These are phyloP conservation scores for Diaprepes abbreviatus DNA, from an alignment of 2,888 invertebrate species.

Conservation along the genomic window DNA sequence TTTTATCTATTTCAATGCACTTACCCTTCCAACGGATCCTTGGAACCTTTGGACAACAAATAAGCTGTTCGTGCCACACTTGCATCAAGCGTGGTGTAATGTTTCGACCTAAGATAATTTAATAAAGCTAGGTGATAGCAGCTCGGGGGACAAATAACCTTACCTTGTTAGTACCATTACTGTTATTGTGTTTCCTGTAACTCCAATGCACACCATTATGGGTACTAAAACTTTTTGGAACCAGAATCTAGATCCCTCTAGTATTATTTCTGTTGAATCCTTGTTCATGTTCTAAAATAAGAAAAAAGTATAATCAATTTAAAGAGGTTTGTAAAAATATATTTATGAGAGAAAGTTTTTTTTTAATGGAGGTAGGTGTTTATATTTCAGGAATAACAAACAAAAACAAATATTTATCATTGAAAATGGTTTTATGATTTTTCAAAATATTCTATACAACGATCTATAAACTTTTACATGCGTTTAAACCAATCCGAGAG, in stretches of 20 bases:
- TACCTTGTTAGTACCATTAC: slow-evolving; percentile 73
- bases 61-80: not conserved
- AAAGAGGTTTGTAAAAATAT: too few relatives aligned
- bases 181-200: slow-evolving; percentile 76
- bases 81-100: not conserved
- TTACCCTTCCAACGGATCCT: slow-evolving; percentile 1
- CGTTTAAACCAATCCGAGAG: too few relatives aligned
- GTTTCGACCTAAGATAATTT: slow-evolving; percentile 7
- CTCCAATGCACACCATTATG: slow-evolving; percentile 75
- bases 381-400: too few relatives aligned
- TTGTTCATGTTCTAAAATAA: slow-evolving; percentile 23
- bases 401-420: too few relatives aligned
- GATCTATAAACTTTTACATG: too few relatives aligned
- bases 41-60: not conserved
- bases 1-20: not conserved
- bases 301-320: too few relatives aligned
- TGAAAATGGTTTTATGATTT: too few relatives aligned
- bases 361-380: too few relatives aligned
- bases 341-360: too few relatives aligned
- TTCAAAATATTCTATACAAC: too few relatives aligned
- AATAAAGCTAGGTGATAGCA: not conserved
- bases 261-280: slow-evolving; percentile 59
- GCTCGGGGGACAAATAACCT: slow-evolving; percentile 27
- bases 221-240: slow-evolving; percentile 76
- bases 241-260: slow-evolving; percentile 69